Evolutionary conservation across 2,888 invertebrate species (phyloP).

Genomic region (Ariolimax columbianus): DNA sequence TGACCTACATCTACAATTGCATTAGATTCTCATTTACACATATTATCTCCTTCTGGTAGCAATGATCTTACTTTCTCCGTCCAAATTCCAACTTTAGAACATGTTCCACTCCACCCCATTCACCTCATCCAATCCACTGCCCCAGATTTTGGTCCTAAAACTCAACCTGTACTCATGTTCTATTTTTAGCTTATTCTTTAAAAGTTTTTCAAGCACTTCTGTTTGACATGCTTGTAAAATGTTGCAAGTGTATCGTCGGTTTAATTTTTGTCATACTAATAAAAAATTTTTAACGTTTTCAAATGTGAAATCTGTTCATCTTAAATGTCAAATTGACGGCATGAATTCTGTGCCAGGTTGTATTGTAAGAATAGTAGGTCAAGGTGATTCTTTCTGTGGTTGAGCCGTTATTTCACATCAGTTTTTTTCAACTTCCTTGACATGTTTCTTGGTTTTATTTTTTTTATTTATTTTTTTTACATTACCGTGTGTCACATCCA

Average conservation of each 20-base stretch:
- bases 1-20: no score
- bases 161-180: no score
- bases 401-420: neutral
- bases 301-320: neutral
- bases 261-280: neutral
- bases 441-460: neutral
- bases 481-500: slow-evolving; percentile 12
- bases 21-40: no score
- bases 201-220: neutral
- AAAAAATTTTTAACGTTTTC: neutral
- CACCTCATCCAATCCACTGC: no score
- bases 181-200: neutral
- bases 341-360: neutral
- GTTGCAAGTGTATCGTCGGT: neutral
- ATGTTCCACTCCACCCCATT: no score
- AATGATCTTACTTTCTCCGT: no score
- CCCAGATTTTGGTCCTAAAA: no score
- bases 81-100: no score
- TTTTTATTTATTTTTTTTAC: neutral
- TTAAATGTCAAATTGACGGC: neutral
- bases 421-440: neutral
- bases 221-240: neutral
- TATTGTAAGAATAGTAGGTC: neutral
- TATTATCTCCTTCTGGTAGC: no score
- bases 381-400: slow-evolving; percentile 22